These are phyloP conservation scores for Hoplostethus atlanticus DNA, from an alignment of 2,797 vertebrate genomes.

Conservation along the genomic window DNA sequence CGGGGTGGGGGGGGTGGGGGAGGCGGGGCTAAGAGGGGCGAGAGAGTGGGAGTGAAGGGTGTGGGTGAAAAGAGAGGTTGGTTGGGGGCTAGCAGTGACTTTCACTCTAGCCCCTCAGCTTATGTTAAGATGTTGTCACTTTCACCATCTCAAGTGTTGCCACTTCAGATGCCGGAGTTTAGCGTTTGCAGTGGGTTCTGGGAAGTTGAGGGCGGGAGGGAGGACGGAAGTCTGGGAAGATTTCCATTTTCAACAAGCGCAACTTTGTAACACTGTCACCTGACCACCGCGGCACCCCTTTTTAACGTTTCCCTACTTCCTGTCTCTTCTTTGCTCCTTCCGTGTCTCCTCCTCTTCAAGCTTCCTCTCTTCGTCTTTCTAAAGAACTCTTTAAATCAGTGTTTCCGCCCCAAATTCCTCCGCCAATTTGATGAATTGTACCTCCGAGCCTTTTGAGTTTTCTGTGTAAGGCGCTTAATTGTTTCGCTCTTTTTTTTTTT, in stretches of 20 bases:
- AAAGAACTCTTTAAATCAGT: constrained; percentile 73
- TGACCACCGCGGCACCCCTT: constrained; percentile 63
- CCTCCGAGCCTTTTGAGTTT: constrained; percentile 72
- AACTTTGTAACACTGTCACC: constrained; percentile 78
- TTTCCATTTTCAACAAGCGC: constrained; percentile 82
- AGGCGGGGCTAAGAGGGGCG: constrained; percentile 48
- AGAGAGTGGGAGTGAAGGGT: constrained; percentile 57
- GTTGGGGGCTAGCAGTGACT: constrained; percentile 71
- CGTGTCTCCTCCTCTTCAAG: constrained; percentile 53
- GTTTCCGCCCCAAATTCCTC: constrained; percentile 66
- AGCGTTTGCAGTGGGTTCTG: constrained; percentile 70
- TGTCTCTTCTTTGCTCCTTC: constrained; percentile 68
- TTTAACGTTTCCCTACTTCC: constrained; percentile 75
- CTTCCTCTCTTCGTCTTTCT: constrained; percentile 70
- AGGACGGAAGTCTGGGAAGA: constrained; percentile 79
- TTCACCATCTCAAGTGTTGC: constrained; percentile 87
- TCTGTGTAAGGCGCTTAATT: constrained; percentile 66
- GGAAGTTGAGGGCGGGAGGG: constrained; percentile 44
- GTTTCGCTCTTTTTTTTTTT: constrained; percentile 46
- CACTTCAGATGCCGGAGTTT: constrained; percentile 87
- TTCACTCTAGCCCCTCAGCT: constrained; percentile 80
- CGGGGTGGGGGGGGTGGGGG: neutral
- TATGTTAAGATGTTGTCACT: constrained; percentile 88
- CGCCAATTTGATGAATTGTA: constrained; percentile 70
- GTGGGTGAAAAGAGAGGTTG: constrained; percentile 69